Evolutionary conservation across 2,797 vertebrate genomes (phyloP).

Genomic region (Ctenochaetus hawaiiensis): DNA sequence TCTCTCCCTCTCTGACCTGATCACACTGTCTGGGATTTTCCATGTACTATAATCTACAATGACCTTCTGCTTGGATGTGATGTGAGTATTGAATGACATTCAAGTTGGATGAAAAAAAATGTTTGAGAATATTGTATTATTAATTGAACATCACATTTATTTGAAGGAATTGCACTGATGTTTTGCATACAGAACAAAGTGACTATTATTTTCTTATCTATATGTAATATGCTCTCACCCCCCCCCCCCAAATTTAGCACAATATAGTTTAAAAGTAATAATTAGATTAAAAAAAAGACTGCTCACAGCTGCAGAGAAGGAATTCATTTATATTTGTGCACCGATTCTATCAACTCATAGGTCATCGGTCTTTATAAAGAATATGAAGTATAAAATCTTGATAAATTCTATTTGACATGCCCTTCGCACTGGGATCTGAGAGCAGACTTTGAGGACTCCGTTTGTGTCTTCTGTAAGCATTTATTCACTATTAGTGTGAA

Average conservation of each 20-base stretch:
- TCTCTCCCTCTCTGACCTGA: conserved; percentile 17
- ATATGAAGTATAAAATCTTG: conserved; percentile 32
- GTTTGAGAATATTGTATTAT: background rate
- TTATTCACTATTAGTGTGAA: background rate
- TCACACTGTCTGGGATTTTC: conserved; percentile 28
- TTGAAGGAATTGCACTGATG: background rate
- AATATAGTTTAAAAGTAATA: background rate
- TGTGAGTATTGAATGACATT: conserved; percentile 66
- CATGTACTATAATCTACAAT: background rate
- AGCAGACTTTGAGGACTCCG: background rate
- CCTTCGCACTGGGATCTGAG: background rate
- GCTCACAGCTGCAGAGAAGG: conserved; percentile 12
- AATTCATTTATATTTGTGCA: conserved; percentile 42
- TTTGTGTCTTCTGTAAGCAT: conserved; percentile 17
- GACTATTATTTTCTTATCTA: too few relatives aligned
- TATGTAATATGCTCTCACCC: too few relatives aligned
- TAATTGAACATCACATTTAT: background rate
- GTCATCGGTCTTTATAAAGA: conserved; percentile 18
- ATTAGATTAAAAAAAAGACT: background rate
- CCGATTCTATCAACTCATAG: conserved; percentile 7
- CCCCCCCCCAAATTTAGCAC: background rate
- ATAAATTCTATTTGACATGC: conserved; percentile 4
- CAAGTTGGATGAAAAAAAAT: background rate
- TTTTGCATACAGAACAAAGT: background rate
- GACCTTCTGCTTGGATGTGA: conserved; percentile 32